A percentile compares a stretch with the other conserved stretches of the same genome.
These are phyloP conservation scores for Oncorhynchus keta DNA, from an alignment of 2,113 vertebrate species.

Conservation along the genomic window DNA sequence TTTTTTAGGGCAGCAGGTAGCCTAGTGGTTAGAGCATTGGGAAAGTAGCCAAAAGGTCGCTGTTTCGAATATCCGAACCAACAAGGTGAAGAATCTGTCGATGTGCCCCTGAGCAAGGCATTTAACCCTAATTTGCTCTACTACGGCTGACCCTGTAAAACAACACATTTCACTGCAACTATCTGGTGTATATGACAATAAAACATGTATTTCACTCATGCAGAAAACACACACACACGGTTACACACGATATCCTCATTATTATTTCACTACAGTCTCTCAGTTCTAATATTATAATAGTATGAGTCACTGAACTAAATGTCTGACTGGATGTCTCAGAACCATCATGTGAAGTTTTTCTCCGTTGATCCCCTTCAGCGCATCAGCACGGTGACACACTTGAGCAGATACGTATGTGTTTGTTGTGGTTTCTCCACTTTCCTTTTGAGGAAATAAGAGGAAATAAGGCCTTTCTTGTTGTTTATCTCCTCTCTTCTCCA, in stretches of 20 bases:
- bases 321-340: background rate
- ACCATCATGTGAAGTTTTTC: background rate
- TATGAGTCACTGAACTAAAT: background rate
- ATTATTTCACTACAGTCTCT: background rate
- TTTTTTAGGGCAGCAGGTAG: too few species aligned
- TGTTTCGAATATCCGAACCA: too few species aligned
- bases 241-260: background rate
- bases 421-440: conserved; percentile 25
- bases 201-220: too few species aligned
- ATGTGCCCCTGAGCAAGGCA: too few species aligned
- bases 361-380: conserved; percentile 16
- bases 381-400: conserved; percentile 12
- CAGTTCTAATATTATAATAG: background rate
- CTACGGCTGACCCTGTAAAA: too few species aligned
- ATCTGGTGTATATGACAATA: too few species aligned
- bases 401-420: conserved; percentile 35
- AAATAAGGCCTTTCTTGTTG: conserved; percentile 1
- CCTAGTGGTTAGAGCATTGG: too few species aligned
- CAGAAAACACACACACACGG: background rate
- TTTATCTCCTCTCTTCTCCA: background rate
- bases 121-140: too few species aligned
- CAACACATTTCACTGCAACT: too few species aligned
- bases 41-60: too few species aligned
- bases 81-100: too few species aligned
- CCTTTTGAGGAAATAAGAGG: conserved; percentile 5